These are phyloP conservation scores for Galbula dea DNA, from an alignment of 2,113 vertebrate genomes.

Conservation along the genomic window DNA sequence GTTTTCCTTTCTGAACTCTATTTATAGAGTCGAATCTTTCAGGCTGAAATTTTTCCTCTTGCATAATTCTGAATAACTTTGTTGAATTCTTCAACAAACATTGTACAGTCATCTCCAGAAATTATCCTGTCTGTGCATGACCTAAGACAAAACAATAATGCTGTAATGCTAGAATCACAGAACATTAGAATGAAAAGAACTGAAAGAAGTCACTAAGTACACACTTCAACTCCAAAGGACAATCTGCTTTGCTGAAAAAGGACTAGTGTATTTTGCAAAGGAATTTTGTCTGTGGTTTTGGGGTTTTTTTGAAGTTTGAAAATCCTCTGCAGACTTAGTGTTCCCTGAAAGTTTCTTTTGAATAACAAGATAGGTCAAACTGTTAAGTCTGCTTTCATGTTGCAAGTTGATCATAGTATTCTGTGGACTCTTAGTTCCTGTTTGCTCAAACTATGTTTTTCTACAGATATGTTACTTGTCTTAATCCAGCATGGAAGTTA, in stretches of 20 bases:
- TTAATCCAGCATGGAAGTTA: background rate
- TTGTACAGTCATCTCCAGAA: background rate
- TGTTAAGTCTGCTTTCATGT: background rate
- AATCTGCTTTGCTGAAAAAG: background rate
- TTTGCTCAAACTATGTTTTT: background rate
- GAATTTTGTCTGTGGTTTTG: background rate
- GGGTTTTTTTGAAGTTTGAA: background rate
- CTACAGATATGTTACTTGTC: background rate
- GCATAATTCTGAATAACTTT: background rate
- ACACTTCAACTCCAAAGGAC: background rate
- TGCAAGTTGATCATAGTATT: background rate
- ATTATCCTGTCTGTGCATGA: background rate
- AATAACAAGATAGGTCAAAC: background rate
- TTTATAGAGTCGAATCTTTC: background rate
- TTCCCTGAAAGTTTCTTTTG: background rate
- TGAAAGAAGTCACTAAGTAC: background rate
- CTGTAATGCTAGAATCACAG: background rate
- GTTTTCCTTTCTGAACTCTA: background rate
- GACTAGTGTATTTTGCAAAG: background rate
- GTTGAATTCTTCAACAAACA: background rate
- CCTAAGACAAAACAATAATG: background rate
- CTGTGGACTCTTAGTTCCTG: background rate
- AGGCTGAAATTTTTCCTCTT: background rate
- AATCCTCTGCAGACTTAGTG: background rate
- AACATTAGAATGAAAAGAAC: background rate